Base-by-base conservation (phyloP, 2,797 vertebrate species). In the Xiphophorus birchmanni region DNA sequence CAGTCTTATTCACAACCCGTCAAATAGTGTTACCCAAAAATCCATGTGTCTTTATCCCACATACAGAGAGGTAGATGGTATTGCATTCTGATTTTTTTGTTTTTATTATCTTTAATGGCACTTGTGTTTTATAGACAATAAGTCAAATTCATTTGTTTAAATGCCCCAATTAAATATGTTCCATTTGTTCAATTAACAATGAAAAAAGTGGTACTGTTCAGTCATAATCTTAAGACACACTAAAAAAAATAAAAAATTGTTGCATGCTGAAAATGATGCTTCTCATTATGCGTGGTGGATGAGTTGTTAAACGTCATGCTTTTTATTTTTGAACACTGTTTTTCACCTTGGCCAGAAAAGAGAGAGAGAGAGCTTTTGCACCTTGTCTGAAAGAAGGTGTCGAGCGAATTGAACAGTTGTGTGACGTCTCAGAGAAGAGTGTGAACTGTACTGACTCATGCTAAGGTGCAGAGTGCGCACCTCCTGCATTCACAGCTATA, bases 401-500 rank as follows among this genome's bases (percentile, higher is more conserved):
- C 52, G 77, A 35, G 47, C 3, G 42, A 83, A 32, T 35, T 35
- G 52, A 67, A 85, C 2, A 21, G 40, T 76, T 32, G 8, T 15
- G 69, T 63, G 11, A 32, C 35, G 23, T 78, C 81, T 81, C 56
- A 63, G 69, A 1, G 4, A 76, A 69, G 48, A 56, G 78, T 75
- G 76, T 76, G 58, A 77, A 77, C 74, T 69, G 32, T 50, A 54
- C 8, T 80, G 81, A 86, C 74, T 85, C 80, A 85, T 77, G 44
- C 9, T 54, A 74, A 79, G 81, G 85, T 88, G 87, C 79, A 84
- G 40, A 75, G 71, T 73, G 80, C 78, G 80, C 72, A 72, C 82
- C 89, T 88, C 78, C 80, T 87, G 74, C 56, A n/a, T 87, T 93
- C 85, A 84, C 93, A 93, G 73, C 69, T 94, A 69, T 87, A 93